Percentiles rank a stretch among this genome's conserved stretches.
Conservation (phyloP, 2,797 vertebrate species). For the Betta splendens region DNA sequence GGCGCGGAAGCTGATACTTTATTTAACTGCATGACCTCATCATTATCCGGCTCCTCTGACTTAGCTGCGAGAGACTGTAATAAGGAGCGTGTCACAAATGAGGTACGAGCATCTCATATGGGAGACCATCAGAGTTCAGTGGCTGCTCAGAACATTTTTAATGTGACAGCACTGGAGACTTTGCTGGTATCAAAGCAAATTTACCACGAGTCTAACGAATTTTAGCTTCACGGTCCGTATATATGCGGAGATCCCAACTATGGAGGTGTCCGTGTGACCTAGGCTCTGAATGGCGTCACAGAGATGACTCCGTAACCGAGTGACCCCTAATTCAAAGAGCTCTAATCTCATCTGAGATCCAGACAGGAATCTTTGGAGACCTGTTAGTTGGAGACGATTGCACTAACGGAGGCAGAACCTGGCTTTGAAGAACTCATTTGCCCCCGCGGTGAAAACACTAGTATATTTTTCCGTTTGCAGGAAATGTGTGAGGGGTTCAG, state of each 20-base stretch:
- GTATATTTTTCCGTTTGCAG: slow-evolving; percentile 7
- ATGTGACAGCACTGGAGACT: slow-evolving; percentile 73
- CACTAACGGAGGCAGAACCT: slow-evolving; percentile 1
- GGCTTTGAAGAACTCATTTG: slow-evolving; percentile 29
- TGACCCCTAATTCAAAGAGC: slow-evolving; percentile 27
- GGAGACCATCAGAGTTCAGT: slow-evolving; percentile 65
- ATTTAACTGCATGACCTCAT: slow-evolving; percentile 63
- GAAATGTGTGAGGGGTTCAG: slow-evolving; percentile 1
- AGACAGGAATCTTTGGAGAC: slow-evolving; percentile 28
- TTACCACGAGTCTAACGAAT: slow-evolving; percentile 48
- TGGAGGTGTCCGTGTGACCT: neutral
- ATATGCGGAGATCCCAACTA: slow-evolving; percentile 6
- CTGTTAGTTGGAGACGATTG: slow-evolving; percentile 26
- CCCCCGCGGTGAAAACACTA: slow-evolving; percentile 5
- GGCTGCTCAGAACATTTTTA: slow-evolving; percentile 69
- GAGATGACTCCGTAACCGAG: slow-evolving; percentile 7
- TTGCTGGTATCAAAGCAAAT: slow-evolving; percentile 67
- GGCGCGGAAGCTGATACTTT: slow-evolving; percentile 45
- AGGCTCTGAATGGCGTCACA: neutral
- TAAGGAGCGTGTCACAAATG: slow-evolving; percentile 63
- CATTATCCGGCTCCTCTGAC: slow-evolving; percentile 30
- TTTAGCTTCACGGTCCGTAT: slow-evolving; percentile 17
- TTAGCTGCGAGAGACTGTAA: slow-evolving; percentile 61
- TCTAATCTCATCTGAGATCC: slow-evolving; percentile 24
- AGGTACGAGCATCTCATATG: slow-evolving; percentile 60